Conservation (phyloP, 2,797 vertebrate species). For the Coendou prehensilis region DNA sequence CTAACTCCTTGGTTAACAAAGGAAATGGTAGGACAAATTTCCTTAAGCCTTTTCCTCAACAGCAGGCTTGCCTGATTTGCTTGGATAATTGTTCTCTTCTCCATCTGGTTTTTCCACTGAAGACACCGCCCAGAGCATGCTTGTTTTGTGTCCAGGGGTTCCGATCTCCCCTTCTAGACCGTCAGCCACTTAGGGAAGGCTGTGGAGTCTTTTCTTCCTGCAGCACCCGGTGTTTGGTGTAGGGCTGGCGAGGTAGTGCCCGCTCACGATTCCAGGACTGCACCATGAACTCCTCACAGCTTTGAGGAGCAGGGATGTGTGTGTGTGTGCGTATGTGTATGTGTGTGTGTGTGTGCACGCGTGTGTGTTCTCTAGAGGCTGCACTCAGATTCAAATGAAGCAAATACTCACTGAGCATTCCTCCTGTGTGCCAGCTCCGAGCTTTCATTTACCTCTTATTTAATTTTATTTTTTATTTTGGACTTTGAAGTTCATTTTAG, state of each 20-base stretch:
- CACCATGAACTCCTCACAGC: not conserved
- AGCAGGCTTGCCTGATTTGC: constrained; percentile 80
- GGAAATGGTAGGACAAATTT: constrained; percentile 63
- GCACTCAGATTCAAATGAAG: constrained; percentile 3
- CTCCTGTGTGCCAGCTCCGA: not conserved
- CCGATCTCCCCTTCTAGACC: constrained; percentile 53
- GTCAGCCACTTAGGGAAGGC: constrained; percentile 56
- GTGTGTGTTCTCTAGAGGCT: not conserved
- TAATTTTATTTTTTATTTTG: not conserved
- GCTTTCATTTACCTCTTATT: not conserved
- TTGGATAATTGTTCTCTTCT: constrained; percentile 78
- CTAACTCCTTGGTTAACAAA: constrained; percentile 47
- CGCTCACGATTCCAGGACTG: not conserved
- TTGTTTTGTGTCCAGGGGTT: constrained; percentile 66
- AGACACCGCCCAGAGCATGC: constrained; percentile 72
- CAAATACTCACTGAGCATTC: not conserved
- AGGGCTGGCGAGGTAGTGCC: not conserved
- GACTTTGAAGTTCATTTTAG: not conserved
- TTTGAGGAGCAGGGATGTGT: not conserved
- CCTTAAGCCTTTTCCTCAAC: constrained; percentile 68
- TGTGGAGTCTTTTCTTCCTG: constrained; percentile 60
- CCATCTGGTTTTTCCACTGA: constrained; percentile 80
- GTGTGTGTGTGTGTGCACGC: not conserved
- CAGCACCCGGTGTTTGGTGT: not conserved
- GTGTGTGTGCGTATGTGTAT: not conserved